phyloP scores from a whole-genome alignment of 2,113 vertebrate genomes.

The Sterrhoptilus dennistouni region DNA sequence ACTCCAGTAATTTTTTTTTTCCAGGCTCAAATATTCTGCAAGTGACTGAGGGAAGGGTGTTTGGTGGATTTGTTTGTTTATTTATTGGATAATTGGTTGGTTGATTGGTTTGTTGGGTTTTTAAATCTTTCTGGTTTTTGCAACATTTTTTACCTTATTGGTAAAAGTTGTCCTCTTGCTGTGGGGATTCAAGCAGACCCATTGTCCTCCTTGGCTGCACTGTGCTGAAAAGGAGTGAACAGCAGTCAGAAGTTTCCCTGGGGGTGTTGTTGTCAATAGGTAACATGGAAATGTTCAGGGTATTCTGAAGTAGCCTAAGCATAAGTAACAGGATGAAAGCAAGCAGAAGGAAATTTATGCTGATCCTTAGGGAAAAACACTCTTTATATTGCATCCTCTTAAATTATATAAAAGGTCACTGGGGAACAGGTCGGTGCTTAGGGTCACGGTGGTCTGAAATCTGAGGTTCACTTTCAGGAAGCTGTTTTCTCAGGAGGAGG shows the following conservation, averaged over 20 bases:
- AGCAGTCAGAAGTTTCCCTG: background rate
- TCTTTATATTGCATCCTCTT: background rate
- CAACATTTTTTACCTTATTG: background rate
- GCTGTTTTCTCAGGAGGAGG: background rate
- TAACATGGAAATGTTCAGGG: background rate
- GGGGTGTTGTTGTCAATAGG: background rate
- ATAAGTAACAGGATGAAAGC: background rate
- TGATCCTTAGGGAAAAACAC: background rate
- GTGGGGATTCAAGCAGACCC: background rate
- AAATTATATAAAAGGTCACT: background rate
- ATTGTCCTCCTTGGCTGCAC: background rate
- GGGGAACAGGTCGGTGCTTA: background rate
- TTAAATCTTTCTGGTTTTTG: background rate
- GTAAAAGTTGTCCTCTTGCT: background rate
- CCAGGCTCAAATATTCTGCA: background rate
- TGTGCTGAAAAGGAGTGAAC: background rate
- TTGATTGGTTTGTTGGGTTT: background rate
- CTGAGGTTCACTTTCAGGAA: background rate
- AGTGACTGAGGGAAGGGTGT: background rate
- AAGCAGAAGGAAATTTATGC: background rate
- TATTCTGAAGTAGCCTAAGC: background rate
- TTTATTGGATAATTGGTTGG: background rate
- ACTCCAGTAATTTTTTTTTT: background rate
- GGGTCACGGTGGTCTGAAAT: background rate
- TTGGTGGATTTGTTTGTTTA: background rate